Percentiles rank a stretch among this genome's conserved stretches.
Evolutionary conservation across 2,888 invertebrate species (phyloP).

Genomic region (Salticus scenicus): DNA sequence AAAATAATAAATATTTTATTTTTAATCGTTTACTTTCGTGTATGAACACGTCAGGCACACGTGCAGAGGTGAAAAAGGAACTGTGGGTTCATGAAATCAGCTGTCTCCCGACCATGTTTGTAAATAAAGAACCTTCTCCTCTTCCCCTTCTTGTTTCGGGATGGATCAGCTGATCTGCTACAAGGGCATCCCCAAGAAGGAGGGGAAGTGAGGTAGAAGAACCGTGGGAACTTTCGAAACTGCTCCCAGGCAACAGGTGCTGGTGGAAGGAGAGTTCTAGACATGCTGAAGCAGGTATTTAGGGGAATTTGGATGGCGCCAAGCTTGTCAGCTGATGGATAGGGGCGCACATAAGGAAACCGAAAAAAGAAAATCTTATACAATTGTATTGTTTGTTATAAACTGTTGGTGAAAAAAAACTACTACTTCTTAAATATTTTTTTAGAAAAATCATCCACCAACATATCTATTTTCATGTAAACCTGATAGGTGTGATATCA

Average conservation of each 20-base stretch:
- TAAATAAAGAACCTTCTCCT: slow-evolving; percentile 39
- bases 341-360: no score
- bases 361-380: no score
- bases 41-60: neutral
- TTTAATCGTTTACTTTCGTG: no score
- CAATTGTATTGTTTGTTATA: no score
- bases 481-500: no score
- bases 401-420: no score
- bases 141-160: neutral
- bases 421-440: no score
- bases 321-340: neutral
- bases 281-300: slow-evolving; percentile 11
- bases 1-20: no score
- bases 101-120: slow-evolving; percentile 33
- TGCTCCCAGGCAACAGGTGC: slow-evolving; percentile 49
- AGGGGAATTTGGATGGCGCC: slow-evolving; percentile 19
- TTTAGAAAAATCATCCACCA: no score
- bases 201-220: neutral
- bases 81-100: neutral
- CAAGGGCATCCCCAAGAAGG: slow-evolving; percentile 12
- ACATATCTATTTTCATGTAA: no score
- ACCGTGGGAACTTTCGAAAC: slow-evolving; percentile 49
- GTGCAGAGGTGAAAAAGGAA: neutral
- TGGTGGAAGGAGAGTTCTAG: neutral
- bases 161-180: slow-evolving; percentile 35